These are phyloP conservation scores for Petromus typicus DNA, from an alignment of 2,113 vertebrate species.

Conservation along the genomic window DNA sequence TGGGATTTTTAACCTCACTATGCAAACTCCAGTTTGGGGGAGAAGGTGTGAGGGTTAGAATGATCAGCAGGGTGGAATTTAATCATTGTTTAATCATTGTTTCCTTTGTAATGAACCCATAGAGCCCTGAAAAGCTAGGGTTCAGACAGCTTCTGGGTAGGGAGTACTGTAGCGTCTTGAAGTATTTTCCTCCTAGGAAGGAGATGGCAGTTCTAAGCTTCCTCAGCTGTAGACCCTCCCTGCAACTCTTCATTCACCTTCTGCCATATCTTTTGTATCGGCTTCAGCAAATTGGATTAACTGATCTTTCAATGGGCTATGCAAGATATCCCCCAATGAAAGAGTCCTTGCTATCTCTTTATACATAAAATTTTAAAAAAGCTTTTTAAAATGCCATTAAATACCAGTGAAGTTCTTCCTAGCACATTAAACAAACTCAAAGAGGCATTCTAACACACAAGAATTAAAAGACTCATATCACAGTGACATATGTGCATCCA, in stretches of 20 bases:
- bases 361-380: no score
- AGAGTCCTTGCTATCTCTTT: no score
- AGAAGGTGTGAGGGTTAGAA: background rate
- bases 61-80: background rate
- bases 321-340: no score
- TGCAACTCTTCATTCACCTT: background rate
- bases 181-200: background rate
- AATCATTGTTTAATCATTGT: no score
- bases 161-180: background rate
- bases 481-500: no score
- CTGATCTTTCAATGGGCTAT: no score
- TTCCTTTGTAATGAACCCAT: background rate
- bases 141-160: background rate
- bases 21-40: background rate
- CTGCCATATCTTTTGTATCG: no score
- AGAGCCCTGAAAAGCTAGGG: background rate
- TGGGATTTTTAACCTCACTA: background rate
- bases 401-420: background rate
- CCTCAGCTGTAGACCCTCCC: fast-evolving
- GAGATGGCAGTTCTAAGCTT: background rate
- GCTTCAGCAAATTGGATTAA: no score
- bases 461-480: no score
- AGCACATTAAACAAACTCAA: background rate
- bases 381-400: no score
- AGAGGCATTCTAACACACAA: background rate